Percentiles rank a stretch among this genome's conserved stretches.
phyloP scores from a whole-genome alignment of 2,113 vertebrate genomes.

The Neomonachus schauinslandi region DNA sequence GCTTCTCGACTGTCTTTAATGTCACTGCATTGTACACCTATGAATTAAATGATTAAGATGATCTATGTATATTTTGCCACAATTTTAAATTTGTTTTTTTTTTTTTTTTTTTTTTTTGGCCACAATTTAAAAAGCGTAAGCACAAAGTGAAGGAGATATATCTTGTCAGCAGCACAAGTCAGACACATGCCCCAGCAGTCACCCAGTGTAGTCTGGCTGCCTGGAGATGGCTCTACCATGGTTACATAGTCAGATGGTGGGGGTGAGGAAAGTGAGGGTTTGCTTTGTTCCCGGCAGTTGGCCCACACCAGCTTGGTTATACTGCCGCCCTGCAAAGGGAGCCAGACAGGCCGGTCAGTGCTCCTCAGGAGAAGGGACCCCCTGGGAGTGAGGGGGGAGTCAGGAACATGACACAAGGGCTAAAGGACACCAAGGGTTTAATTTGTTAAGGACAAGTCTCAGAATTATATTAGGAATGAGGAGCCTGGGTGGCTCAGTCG shows the following conservation, averaged over 20 bases:
- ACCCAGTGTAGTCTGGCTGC: not conserved
- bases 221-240: not conserved
- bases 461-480: not conserved
- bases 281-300: not conserved
- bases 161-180: not conserved
- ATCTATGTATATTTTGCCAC: not conserved
- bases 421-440: not conserved
- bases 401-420: not conserved
- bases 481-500: too few relatives aligned
- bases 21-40: not conserved
- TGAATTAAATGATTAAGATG: not conserved
- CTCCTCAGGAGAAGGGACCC: not conserved
- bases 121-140: not conserved
- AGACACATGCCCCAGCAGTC: not conserved
- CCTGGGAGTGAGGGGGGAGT: rapidly evolving
- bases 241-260: not conserved
- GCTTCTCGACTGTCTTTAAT: not conserved
- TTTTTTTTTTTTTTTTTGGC: not conserved
- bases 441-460: not conserved
- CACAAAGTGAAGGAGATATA: not conserved
- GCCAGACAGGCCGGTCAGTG: not conserved
- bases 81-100: not conserved
- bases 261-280: not conserved
- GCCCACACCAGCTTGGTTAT: not conserved
- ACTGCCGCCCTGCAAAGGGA: not conserved